Percentiles rank a stretch among this genome's conserved stretches.
Evolutionary conservation across 2,113 vertebrate genomes (phyloP).

Genomic region (Pelecanus crispus): DNA sequence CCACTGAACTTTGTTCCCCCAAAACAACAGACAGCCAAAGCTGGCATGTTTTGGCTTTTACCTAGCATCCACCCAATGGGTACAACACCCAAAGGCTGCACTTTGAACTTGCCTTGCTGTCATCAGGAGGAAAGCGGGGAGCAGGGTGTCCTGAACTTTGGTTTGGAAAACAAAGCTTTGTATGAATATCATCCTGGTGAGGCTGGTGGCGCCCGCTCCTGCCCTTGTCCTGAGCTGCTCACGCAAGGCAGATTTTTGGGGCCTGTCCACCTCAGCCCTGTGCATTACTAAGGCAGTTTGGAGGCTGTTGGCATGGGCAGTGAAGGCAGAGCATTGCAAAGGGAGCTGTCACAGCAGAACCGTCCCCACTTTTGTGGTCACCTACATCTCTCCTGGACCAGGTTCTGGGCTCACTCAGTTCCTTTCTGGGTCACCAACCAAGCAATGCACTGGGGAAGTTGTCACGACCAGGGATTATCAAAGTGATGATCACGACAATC

Average conservation of each 20-base stretch:
- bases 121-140: background rate
- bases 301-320: background rate
- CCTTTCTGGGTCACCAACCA: background rate
- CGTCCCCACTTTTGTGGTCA: accelerated
- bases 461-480: background rate
- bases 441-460: background rate
- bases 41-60: background rate
- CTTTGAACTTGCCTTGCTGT: background rate
- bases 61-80: background rate
- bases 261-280: background rate
- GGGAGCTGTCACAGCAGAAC: background rate
- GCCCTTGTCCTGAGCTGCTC: background rate
- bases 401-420: background rate
- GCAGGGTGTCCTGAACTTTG: background rate
- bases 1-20: background rate
- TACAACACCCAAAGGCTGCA: background rate
- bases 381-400: background rate
- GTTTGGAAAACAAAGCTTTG: background rate
- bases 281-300: background rate
- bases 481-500: accelerated
- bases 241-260: background rate
- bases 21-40: background rate
- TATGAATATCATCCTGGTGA: background rate
- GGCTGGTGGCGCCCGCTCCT: background rate
- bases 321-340: background rate